Percentiles rank a stretch among this genome's conserved stretches.
Evolutionary conservation across 2,888 invertebrate species (phyloP).

Genomic region (Melinaea marsaeus): DNA sequence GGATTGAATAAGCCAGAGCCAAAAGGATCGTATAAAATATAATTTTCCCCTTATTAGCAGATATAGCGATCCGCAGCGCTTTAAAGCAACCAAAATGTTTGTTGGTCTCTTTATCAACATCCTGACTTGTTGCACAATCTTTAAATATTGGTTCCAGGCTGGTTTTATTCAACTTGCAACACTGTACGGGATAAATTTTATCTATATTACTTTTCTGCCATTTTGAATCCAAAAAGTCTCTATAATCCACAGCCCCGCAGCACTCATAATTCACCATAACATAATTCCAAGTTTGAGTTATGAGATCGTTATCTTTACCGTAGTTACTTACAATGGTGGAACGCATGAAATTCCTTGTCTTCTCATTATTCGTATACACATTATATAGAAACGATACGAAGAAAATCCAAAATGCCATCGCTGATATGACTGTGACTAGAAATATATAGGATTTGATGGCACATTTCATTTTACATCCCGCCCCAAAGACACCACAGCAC

Average conservation of each 20-base stretch:
- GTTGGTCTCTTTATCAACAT: constrained; percentile 36
- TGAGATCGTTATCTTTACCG: constrained; percentile 58
- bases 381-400: constrained; percentile 60
- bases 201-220: constrained; percentile 51
- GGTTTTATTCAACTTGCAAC: constrained; percentile 53
- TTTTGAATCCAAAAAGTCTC: constrained; percentile 52
- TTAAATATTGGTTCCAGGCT: constrained; percentile 45
- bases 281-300: constrained; percentile 56
- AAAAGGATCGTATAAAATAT: constrained; percentile 50
- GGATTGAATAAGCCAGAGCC: constrained; percentile 39
- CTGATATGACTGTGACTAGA: constrained; percentile 49
- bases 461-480: constrained; percentile 62
- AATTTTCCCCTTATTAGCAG: constrained; percentile 46
- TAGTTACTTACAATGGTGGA: constrained; percentile 47
- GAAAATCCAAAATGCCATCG: constrained; percentile 54
- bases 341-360: constrained; percentile 44
- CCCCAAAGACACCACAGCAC: constrained; percentile 64
- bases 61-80: constrained; percentile 47
- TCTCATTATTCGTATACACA: constrained; percentile 54
- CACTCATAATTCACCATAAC: constrained; percentile 63
- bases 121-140: constrained; percentile 45
- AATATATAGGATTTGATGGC: constrained; percentile 64
- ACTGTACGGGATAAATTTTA: constrained; percentile 55
- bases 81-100: constrained; percentile 53
- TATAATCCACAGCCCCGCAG: constrained; percentile 55